phyloP scores from a whole-genome alignment of 2,888 invertebrate species.

The Dicranocentrus wangi region DNA sequence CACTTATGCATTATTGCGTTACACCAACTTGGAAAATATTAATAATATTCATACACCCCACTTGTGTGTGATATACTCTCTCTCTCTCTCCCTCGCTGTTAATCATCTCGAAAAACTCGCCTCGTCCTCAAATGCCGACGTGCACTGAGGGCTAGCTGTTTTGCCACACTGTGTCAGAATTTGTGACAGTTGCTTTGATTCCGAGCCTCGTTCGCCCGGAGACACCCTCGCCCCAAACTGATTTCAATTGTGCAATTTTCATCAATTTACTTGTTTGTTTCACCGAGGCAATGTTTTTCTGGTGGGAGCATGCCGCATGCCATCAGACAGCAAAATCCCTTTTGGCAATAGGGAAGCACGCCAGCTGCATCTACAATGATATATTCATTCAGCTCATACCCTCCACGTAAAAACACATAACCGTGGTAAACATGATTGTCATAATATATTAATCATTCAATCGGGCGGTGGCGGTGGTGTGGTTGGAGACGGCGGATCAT shows the following conservation, averaged over 20 bases:
- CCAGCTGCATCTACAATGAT: no score
- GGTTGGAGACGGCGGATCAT: not conserved
- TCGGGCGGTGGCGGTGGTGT: slow-evolving; percentile 29
- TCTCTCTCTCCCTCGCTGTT: slow-evolving; percentile 20
- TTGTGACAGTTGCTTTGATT: slow-evolving; percentile 24
- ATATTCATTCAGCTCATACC: no score
- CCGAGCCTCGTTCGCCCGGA: slow-evolving; percentile 23
- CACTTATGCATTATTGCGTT: slow-evolving; percentile 32
- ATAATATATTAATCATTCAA: slow-evolving; percentile 55
- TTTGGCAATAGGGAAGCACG: no score
- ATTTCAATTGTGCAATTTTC: not conserved
- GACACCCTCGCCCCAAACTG: slow-evolving; percentile 8
- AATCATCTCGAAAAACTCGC: slow-evolving; percentile 52
- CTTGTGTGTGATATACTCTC: slow-evolving; percentile 4
- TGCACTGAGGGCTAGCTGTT: not conserved
- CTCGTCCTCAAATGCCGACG: slow-evolving; percentile 36
- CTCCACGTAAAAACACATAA: no score
- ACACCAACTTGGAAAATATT: not conserved
- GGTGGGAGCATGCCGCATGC: no score
- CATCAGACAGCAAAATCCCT: no score
- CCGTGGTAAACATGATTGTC: slow-evolving; percentile 40
- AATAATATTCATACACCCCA: slow-evolving; percentile 3
- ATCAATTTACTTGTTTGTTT: slow-evolving; percentile 2
- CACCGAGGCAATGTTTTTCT: not conserved
- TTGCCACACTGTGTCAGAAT: slow-evolving; percentile 20